Conservation (phyloP, 1,140 invertebrate genomes). For the Telenomus remus region DNA sequence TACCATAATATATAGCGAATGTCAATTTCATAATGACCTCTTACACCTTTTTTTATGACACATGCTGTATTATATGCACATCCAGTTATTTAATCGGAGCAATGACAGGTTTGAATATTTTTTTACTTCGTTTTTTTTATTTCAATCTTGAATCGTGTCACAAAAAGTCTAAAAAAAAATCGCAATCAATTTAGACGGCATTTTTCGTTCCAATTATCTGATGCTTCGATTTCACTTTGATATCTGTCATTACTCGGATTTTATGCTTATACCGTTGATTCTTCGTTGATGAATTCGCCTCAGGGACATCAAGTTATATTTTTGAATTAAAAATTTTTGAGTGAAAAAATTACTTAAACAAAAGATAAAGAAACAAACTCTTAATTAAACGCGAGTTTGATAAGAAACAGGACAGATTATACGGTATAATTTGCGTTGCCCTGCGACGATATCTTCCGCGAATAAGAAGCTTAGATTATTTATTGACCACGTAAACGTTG, state of each 20-base stretch:
- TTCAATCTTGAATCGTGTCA: background rate
- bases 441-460: conserved; percentile 30
- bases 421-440: background rate
- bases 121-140: conserved; percentile 2
- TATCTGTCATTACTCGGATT: conserved; percentile 27
- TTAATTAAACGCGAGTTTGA: background rate
- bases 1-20: conserved; percentile 60
- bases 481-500: too few species aligned
- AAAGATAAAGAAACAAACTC: background rate
- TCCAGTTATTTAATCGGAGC: conserved; percentile 42
- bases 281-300: conserved; percentile 38
- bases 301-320: background rate
- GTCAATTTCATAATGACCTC: conserved; percentile 58
- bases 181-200: too few species aligned
- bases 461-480: conserved; percentile 12
- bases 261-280: conserved; percentile 18
- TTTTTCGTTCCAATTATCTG: background rate
- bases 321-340: too few species aligned
- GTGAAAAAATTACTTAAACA: background rate
- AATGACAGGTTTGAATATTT: conserved; percentile 15
- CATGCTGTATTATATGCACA: conserved; percentile 53
- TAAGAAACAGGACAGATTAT: conserved; percentile 2
- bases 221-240: background rate
- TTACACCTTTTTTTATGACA: conserved; percentile 52
- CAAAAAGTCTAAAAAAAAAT: too few species aligned